Base-by-base conservation (phyloP, 2,888 invertebrate genomes). In the Elaeidobius kamerunicus region DNA sequence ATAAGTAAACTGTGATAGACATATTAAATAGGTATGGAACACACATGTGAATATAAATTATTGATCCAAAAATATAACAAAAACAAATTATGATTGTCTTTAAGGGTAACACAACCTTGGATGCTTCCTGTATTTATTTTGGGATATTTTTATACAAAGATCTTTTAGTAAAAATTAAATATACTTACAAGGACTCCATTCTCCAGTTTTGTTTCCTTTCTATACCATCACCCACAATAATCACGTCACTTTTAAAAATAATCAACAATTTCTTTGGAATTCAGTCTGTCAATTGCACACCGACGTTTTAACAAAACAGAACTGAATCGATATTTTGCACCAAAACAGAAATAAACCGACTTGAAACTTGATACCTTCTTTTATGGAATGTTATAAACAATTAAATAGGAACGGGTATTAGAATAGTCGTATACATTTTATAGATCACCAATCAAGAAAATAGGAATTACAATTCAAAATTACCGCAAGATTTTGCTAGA, bases 231-330 rank as follows among this genome's bases (percentile, higher is more conserved):
- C 45, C 36, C 15, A 38, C 45, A 46, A 38, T 38, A 36, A 35
- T 46, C 45, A 46, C 45, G 45, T 46, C 45, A 46, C 45, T 46
- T 27, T 38, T 46, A 46, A 28, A 46, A 46, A 46, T 46, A 46
- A 43, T 5, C 14, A 30, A 20, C 15, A 36, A 15, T 23, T 45
- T 40, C 32, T 43, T 32, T 30, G 30, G 19, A n/a, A 14, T 19
- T 34, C 12, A 35, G 42, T 14, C 5, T 18, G 30, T 42, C 23
- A 32, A 19, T 14, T 20, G 12, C 35, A 43, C 23, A 15, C n/a
- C 35, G 44, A 44, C 44, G 19, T 44, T 35, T 35, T 34, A 34
- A 23, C 20, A 35, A 17, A 16, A 20, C 20, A 19, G 6, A 23
- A 30, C 4, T 3, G 12, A 4, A 23, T 23, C 23, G 23, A 23